Conservation (phyloP, 30 jellyfish, hydroid and myxozoan species). For the Hydractinia echinata region DNA sequence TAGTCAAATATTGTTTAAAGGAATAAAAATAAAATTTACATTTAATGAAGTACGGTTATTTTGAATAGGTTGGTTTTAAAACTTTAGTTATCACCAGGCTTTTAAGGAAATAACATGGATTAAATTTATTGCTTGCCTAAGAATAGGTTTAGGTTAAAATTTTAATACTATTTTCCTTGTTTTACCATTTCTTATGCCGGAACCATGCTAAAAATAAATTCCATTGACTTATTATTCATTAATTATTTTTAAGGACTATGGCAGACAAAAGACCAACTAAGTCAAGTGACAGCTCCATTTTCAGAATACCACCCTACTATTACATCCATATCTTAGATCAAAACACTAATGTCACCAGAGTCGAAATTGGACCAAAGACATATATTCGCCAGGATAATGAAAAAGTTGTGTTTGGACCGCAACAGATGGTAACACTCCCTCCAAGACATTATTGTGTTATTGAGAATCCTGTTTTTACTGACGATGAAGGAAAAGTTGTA, state of each 20-base stretch:
- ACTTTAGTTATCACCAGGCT: too few relatives aligned
- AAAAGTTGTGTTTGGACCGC: slow-evolving; percentile 97
- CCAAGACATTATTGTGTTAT: slow-evolving; percentile 96
- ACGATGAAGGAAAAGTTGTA: slow-evolving; percentile 64
- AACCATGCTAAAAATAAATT: too few relatives aligned
- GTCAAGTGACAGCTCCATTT: slow-evolving; percentile 49
- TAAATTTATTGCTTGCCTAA: too few relatives aligned
- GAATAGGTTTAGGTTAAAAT: too few relatives aligned
- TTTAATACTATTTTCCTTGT: too few relatives aligned
- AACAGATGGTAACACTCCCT: slow-evolving; percentile 93
- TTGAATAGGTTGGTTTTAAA: too few relatives aligned
- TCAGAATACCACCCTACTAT: slow-evolving; percentile 87
- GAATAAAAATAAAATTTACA: too few relatives aligned
- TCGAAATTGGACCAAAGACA: slow-evolving; percentile 94
- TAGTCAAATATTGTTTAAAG: too few relatives aligned
- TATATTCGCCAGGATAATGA: slow-evolving; percentile 98
- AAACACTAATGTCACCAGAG: slow-evolving; percentile 89
- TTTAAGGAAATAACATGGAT: too few relatives aligned
- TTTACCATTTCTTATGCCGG: too few relatives aligned
- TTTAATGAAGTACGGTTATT: too few relatives aligned
- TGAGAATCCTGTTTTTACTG: slow-evolving; percentile 84
- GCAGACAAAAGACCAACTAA: slow-evolving; percentile 27
- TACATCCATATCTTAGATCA: slow-evolving; percentile 95
- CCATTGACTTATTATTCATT: too few relatives aligned
- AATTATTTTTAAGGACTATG: background rate